Evolutionary conservation across 2,888 invertebrate species (phyloP), one percentile per base, ranked within the genome.

Genomic region (Clusia tigrina): DNA sequence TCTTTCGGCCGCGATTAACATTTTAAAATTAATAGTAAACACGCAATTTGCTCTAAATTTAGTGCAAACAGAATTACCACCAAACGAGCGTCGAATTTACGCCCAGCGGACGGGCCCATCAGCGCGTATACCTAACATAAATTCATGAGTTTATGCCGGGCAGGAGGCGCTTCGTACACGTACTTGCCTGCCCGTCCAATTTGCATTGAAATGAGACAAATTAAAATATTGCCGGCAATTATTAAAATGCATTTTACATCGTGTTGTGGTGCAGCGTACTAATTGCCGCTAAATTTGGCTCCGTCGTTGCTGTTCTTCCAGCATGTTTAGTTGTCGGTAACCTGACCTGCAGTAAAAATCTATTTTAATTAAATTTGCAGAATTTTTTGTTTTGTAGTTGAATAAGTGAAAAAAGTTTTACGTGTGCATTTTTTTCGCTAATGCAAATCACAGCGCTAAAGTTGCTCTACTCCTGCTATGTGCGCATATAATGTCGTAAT

Each of bases 21-120:
- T 74, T 74, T 71, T 72, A 74, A 78, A 80, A 79, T 80, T 77
- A 78, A 77, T 77, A 73, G 78, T 76, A 78, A 80, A 77, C 79
- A 80, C 80, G 79, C 79, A 69, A 79, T 77, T 79, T 74, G 68
- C 72, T 69, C 75, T 72, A 78, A 78, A 80, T 75, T 72, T 73
- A 48, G 3, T 20, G 48, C 48, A 3, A 9, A 18, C 48, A 22
- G 48, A 48, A 18, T 18, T 5, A 48, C 18, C 48, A 5, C 48
- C 15, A 48, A 48, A 48, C 48, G 48, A 48, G 48, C 48, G 18
- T 20, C n/a, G 15, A 48, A 48, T 48, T 48, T 48, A 48, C 48
- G n/a, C 6, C 12, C 12, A 12, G 10, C 10, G 42, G 42, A 6
- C 42, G 42, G 10, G 26, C 24, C n/a, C n/a, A n/a, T n/a, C n/a